A percentile compares a stretch with the other conserved stretches of the same genome.
Conservation (phyloP, 2,113 vertebrate species). For the Glareola pratincola region DNA sequence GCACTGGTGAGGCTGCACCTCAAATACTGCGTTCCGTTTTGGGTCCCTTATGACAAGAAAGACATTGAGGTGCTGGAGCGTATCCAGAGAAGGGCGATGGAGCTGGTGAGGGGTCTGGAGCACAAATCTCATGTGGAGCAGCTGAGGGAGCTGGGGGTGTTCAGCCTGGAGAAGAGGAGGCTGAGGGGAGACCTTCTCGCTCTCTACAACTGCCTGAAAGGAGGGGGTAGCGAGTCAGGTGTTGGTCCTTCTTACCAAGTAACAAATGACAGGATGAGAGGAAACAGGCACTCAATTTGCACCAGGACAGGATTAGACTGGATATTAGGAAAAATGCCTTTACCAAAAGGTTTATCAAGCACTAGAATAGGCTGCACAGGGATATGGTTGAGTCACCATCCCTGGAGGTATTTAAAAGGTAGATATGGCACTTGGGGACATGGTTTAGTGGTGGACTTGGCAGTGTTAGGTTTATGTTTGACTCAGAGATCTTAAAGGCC, state of each 20-base stretch:
- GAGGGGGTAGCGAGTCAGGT: too few relatives aligned
- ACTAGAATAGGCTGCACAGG: background rate
- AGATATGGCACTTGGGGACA: background rate
- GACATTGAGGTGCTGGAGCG: background rate
- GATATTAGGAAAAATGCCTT: background rate
- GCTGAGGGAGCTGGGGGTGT: background rate
- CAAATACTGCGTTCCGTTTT: background rate
- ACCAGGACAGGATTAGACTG: background rate
- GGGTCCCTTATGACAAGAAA: background rate
- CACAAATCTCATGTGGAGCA: background rate
- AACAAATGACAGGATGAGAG: background rate
- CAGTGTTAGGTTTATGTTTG: background rate
- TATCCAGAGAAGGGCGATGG: background rate
- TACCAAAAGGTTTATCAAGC: background rate
- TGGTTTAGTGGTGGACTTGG: background rate
- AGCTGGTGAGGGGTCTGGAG: background rate
- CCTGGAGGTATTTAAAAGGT: background rate
- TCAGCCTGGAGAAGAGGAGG: background rate
- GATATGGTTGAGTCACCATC: background rate
- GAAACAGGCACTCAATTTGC: too few relatives aligned
- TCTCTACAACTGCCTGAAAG: background rate
- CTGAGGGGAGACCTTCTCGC: background rate
- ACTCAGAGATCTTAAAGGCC: background rate
- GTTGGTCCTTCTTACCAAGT: background rate
- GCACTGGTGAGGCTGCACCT: background rate